A percentile compares a stretch with the other conserved stretches of the same genome.
These are phyloP conservation scores for Lagria hirta DNA, from an alignment of 2,888 invertebrate species.

Conservation along the genomic window DNA sequence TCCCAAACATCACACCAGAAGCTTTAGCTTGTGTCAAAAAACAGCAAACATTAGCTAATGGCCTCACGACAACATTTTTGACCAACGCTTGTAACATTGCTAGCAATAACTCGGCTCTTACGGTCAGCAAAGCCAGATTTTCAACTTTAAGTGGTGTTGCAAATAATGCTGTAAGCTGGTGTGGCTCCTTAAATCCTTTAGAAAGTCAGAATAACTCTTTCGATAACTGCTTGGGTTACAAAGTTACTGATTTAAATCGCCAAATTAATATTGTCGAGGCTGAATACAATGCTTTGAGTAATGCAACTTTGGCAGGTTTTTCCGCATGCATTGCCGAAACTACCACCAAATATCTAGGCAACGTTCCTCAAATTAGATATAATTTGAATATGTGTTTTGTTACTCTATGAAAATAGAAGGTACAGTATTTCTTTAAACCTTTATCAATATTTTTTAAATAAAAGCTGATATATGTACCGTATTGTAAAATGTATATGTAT, in stretches of 20 bases:
- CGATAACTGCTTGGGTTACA: not conserved
- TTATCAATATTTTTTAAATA: too few species aligned
- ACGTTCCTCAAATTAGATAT: too few species aligned
- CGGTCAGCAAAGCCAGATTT: conserved; percentile 1
- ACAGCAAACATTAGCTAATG: not conserved
- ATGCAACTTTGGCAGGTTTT: not conserved
- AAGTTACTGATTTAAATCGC: not conserved
- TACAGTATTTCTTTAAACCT: too few species aligned
- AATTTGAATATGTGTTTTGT: too few species aligned
- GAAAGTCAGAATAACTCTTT: not conserved
- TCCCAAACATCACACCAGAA: not conserved
- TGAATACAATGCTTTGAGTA: not conserved
- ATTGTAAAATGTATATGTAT: too few species aligned
- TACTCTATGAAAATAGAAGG: too few species aligned
- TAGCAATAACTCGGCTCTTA: not conserved
- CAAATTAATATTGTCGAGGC: not conserved
- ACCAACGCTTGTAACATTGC: not conserved
- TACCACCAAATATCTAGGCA: too few species aligned
- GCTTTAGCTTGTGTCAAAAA: conserved; percentile 1
- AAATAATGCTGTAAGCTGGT: not conserved
- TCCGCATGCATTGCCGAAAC: too few species aligned
- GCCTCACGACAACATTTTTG: not conserved
- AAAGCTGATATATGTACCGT: too few species aligned
- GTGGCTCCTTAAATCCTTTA: not conserved
- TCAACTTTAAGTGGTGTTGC: not conserved